Conservation (phyloP, 2,888 invertebrate species). For the Apomyelois bistriatella region DNA sequence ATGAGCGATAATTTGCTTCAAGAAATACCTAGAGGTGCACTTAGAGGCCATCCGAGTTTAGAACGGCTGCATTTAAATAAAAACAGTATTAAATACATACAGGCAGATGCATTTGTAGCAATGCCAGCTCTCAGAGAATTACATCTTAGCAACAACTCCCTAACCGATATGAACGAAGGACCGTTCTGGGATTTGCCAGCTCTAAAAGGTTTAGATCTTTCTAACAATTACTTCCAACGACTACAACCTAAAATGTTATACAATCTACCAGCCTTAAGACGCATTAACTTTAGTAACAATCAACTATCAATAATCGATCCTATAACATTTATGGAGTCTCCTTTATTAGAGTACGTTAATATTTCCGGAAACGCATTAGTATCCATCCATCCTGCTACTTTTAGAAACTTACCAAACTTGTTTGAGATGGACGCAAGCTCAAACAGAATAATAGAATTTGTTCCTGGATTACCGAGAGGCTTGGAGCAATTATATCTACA, state of each 20-base stretch:
- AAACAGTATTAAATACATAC: constrained; percentile 86
- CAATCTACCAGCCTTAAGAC: constrained; percentile 87
- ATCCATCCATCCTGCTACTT: constrained; percentile 86
- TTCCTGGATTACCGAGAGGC: constrained; percentile 88
- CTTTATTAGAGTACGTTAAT: constrained; percentile 88
- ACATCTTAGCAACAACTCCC: constrained; percentile 89
- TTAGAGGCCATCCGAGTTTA: constrained; percentile 88
- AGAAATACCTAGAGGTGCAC: constrained; percentile 87
- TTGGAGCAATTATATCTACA: constrained; percentile 87
- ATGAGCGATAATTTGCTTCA: constrained; percentile 88
- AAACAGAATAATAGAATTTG: constrained; percentile 86
- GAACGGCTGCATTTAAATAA: constrained; percentile 90
- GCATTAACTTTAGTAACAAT: constrained; percentile 88
- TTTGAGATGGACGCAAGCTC: constrained; percentile 89
- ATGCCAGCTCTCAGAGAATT: constrained; percentile 92
- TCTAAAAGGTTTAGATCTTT: constrained; percentile 90
- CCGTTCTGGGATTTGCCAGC: constrained; percentile 93
- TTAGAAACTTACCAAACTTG: constrained; percentile 85
- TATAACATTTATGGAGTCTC: constrained; percentile 85
- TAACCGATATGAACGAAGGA: constrained; percentile 85
- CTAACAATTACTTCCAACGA: constrained; percentile 85
- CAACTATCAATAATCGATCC: constrained; percentile 85
- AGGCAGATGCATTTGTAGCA: constrained; percentile 88
- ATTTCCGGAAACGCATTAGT: constrained; percentile 87
- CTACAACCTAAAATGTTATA: constrained; percentile 86